These are phyloP conservation scores for Ophion ventricosus DNA, from an alignment of 2,888 invertebrate species.

Conservation along the genomic window DNA sequence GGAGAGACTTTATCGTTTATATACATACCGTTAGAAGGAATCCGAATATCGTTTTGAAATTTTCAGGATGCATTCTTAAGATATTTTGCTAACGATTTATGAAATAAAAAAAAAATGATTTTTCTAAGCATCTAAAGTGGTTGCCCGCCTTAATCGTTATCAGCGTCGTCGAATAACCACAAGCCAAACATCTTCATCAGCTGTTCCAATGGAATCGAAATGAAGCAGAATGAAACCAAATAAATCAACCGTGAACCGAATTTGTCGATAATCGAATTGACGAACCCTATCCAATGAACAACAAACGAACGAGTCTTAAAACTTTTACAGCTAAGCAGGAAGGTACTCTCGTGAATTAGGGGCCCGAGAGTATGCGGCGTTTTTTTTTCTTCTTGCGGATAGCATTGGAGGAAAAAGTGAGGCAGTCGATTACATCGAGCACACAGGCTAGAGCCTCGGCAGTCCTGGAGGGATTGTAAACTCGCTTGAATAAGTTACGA, in stretches of 20 bases:
- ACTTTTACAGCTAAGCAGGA: not conserved
- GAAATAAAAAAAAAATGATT: too few species aligned
- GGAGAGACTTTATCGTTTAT: too few species aligned
- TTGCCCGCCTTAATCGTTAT: not conserved
- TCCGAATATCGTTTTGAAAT: too few species aligned
- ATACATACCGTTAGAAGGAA: too few species aligned
- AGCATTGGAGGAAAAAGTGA: constrained; percentile 56
- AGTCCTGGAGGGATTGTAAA: constrained; percentile 80
- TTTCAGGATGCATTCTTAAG: too few species aligned
- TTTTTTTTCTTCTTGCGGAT: constrained; percentile 68
- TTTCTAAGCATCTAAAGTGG: too few species aligned
- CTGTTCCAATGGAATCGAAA: not conserved
- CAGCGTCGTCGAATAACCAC: not conserved
- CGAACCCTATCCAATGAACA: too few species aligned
- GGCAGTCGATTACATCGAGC: constrained; percentile 79
- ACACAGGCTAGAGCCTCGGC: constrained; percentile 69
- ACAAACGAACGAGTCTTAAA: not conserved
- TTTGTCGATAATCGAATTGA: too few species aligned
- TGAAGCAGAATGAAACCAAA: not conserved
- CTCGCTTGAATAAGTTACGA: constrained; percentile 82
- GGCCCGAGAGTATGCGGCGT: constrained; percentile 61
- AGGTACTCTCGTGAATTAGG: constrained; percentile 61
- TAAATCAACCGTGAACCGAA: too few species aligned
- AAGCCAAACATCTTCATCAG: not conserved
- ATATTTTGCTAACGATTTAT: too few species aligned